phyloP scores from a whole-genome alignment of 1,140 invertebrate species.

The Episyrphus balteatus region DNA sequence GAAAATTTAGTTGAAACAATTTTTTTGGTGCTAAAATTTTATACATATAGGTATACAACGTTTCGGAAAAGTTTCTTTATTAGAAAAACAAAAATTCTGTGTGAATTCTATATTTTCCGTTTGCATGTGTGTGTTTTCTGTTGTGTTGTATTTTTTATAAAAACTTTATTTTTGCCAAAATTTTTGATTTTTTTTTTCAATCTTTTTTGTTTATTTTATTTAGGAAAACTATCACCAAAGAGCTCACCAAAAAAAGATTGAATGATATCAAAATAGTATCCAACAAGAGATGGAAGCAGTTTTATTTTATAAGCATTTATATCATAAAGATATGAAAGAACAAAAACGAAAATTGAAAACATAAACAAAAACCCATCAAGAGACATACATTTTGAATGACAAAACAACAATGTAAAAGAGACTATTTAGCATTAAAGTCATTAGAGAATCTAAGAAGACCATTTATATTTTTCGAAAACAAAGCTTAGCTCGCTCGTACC shows the following conservation, averaged over 20 bases:
- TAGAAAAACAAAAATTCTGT: no score
- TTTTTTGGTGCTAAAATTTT: no score
- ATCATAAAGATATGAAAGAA: background rate
- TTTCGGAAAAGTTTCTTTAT: no score
- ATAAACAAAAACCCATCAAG: background rate
- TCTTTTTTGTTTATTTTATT: slow-evolving; percentile 19
- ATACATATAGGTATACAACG: no score
- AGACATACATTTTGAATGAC: background rate
- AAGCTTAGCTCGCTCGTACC: no score
- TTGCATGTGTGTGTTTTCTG: background rate
- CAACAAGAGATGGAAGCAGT: slow-evolving; percentile 8
- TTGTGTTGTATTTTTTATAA: background rate
- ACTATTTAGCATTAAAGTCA: no score
- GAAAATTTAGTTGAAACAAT: no score
- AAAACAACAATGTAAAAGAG: background rate
- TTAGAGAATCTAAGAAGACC: no score
- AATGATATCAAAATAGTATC: background rate
- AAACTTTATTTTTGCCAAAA: background rate
- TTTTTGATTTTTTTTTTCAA: slow-evolving; percentile 4
- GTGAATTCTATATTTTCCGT: no score
- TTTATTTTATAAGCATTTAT: background rate
- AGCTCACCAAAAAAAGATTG: slow-evolving; percentile 5
- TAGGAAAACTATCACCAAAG: slow-evolving; percentile 21
- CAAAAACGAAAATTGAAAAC: background rate
- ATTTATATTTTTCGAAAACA: no score